Base-by-base conservation (phyloP, 2,113 vertebrate genomes). In the Parus major region DNA sequence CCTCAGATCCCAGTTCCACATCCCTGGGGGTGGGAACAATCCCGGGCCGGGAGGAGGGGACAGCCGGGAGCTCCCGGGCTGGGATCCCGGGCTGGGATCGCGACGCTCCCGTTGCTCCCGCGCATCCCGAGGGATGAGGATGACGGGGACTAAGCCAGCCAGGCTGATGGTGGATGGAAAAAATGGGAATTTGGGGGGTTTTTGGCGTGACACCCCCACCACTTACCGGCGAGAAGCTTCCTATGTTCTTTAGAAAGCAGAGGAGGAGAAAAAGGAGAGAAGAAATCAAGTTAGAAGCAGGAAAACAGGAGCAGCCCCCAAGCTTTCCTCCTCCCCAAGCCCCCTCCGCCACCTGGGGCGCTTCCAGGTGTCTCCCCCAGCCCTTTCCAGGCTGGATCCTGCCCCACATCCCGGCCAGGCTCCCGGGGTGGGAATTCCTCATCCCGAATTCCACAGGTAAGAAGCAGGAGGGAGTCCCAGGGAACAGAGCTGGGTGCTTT, bases 211-310 rank as follows among this genome's bases (percentile, higher is more conserved):
- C 18, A 21, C 55, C 72, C 90, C 92, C 93, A 84, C 59, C 81
- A 91, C 98, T 98, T 98, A 98, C 98, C 98, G 97, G 98, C 98
- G 89, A 97, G 95, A 77, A 98, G 97, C 95, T 98, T 98, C 98
- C 97, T 99, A 97, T 98, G 98, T 96, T 98, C 98, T 99, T 98
- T 97, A 91, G 98, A 92, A 97, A 94, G 98, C 98, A 98, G 91
- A 14, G 77, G 41, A 61, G 92, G 78, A 86, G 46, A 96, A 86
- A 94, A 95, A 92, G 95, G 84, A 97, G 82, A 95, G 84, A 95
- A 90, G 23, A 91, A 88, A 96, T 97, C 94, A 93, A 96, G 96
- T 97, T 97, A 97, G 95, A 86, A 92, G 88, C 81, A 95, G 82
- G 64, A 52, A 87, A 86, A 91, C 35, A 85, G 76, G 9, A 95